Evolutionary conservation across 2,888 invertebrate genomes (phyloP), one percentile per base, ranked within the genome.

Genomic region (Hipparchia semele): DNA sequence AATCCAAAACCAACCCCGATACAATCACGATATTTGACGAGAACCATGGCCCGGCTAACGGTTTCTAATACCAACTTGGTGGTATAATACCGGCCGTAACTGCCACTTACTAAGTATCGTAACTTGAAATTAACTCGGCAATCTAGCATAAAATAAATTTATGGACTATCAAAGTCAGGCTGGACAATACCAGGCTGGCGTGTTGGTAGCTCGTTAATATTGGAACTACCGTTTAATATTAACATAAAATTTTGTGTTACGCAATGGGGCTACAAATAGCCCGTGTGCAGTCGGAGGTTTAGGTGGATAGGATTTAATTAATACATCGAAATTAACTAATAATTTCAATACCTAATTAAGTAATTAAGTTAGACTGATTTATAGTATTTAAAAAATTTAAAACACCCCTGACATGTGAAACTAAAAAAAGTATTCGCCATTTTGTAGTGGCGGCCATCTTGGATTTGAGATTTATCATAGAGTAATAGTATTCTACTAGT

Each of bases 121-220:
- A 79, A 80, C 81, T 77, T 77, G 78, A 79, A 81, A 84, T 84
- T 84, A 84, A 82, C 82, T 80, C 79, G 64, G 76, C 81, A 80
- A 83, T 80, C 80, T 79, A 79, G 76, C 80, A 78, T 78, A 77
- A 81, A 78, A 80, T 78, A 79, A 80, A 79, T 80, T 82, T 81
- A 81, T 77, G 75, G 77, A 70, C 76, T 75, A 77, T 76, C 78
- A 76, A 76, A 76, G 73, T 72, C 60, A 73, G 71, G 74, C 76
- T 73, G 78, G 78, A 76, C 78, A 74, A 75, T 71, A 65, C 75
- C 76, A 71, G 62, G 69, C 58, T 13, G 59, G 84, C 84, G 83
- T 84, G 84, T 76, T 67, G 71, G 53, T 49, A 46, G 23, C 77
- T 77, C 80, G 80, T 83, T 83, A 82, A 75, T 69, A 68, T 68